Base-by-base conservation (phyloP, 2,888 invertebrate genomes). In the Drosophila neutralis region DNA sequence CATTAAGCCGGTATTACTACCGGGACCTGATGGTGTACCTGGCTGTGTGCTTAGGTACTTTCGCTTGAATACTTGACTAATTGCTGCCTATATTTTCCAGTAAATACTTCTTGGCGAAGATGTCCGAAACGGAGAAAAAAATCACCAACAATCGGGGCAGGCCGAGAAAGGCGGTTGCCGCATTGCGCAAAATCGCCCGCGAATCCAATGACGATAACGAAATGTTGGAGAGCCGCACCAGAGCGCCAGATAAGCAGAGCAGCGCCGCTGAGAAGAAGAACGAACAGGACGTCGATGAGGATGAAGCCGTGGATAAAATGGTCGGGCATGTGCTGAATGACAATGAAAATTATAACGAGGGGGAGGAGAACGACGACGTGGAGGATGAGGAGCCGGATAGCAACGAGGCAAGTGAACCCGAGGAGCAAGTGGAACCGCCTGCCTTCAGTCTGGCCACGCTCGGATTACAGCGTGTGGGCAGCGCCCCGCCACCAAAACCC, bases 401-500 rank as follows among this genome's bases (percentile, higher is more conserved):
- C 49, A 84, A 90, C 36, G 82, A 74, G n/a, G 53, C 72, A 4
- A 79, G 78, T 4, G 92, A 91, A 4, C 95, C 95, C 31, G 95
- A 95, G 68, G 95, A 95, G 69, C 95, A 95, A 70, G 95, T 96
- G 11, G 95, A 95, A 79, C 95, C 95, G 45, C 96, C 95, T 52
- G 95, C 96, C 21, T 95, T 97, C 76, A 96, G 96, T 4, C 96
- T 97, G 51, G 97, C 97, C 54, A 96, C 96, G 49, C 94, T 97
- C 65, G 97, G 97, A 8, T 93, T 97, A 38, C 97, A 97, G 89
- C 94, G 97, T 90, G 97, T 97, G 51, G 97, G 97, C 24, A 95
- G 97, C 2, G 95, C 95, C 75, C 94, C 95, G 79, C 96, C 96
- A 70, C 95, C 96, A 65, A 95, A 95, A 86, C 96, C 96, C 18